These are phyloP conservation scores for Anser cygnoides DNA, from an alignment of 2,113 vertebrate species.

Conservation along the genomic window DNA sequence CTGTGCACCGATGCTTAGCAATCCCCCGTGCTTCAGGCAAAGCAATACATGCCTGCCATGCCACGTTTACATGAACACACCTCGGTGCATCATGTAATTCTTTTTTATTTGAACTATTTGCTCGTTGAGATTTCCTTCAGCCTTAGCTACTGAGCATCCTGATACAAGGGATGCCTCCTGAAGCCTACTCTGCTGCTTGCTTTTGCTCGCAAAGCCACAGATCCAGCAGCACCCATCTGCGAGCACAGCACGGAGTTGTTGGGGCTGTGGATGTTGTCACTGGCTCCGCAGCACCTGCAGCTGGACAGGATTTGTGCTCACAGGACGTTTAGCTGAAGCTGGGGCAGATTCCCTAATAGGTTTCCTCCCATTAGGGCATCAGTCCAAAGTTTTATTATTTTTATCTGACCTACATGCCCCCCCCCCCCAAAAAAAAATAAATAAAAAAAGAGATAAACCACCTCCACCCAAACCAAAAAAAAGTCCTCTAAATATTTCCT, in stretches of 20 bases:
- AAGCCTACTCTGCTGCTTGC: too few relatives aligned
- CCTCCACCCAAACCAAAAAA: neutral
- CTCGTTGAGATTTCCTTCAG: neutral
- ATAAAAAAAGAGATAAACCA: neutral
- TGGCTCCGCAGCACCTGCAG: too few relatives aligned
- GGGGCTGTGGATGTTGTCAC: too few relatives aligned
- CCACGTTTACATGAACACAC: neutral
- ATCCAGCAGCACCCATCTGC: too few relatives aligned
- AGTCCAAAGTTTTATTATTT: neutral
- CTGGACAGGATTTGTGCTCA: too few relatives aligned
- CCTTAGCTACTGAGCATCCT: neutral
- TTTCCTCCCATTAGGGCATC: neutral
- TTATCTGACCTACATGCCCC: neutral
- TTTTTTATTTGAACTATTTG: neutral
- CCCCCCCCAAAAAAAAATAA: too few relatives aligned
- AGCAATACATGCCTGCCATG: fast-evolving
- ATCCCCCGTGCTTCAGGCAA: neutral
- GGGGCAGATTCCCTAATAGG: too few relatives aligned
- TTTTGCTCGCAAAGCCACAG: too few relatives aligned
- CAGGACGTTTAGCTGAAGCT: too few relatives aligned
- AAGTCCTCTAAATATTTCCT: neutral
- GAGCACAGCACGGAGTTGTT: too few relatives aligned
- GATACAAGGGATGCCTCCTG: neutral
- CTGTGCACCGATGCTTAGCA: neutral
- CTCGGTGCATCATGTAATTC: neutral